Evolutionary conservation across 2,797 vertebrate species (phyloP), one percentile per base, ranked within the genome.

Genomic region (Pipistrellus kuhlii): DNA sequence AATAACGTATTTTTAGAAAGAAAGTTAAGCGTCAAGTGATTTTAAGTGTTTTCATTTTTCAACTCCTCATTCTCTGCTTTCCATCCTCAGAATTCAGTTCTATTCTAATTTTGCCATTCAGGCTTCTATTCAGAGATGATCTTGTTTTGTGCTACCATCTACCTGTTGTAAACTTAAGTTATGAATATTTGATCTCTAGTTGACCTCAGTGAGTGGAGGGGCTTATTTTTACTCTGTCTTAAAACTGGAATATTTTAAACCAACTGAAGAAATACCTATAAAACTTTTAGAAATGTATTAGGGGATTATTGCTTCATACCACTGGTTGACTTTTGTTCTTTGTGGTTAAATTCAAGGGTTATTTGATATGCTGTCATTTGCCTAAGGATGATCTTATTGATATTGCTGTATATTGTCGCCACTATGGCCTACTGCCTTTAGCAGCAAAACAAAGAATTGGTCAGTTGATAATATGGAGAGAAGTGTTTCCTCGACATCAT

Each of bases 391-490:
- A 99, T 97, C 99, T 99, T 25, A 96, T 99, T 96, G 99, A 99
- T 27, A 98, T 99, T 88, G 98, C 98, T 30, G 97, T 98, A n/a
- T 99, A 99, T 95, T 99, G 99, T 95, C 99, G 99, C 94, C 99
- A 99, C 96, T 98, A 99, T 96, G 98, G 99, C 85, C 98, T 99
- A 86, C 98, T 99, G 96, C 98, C 99, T 0, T 98, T 99, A 98
- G 98, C 98, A 11, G 98, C 99, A 0, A 99, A 99, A 93, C 98
- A 98, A 97, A 98, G 98, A 6, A 98, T 99, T 66, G 98, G 98
- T 48, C 99, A 99, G 97, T 96, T 99, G 95, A 98, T 99, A 97
- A 97, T 99, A 92, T 99, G 99, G 99, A 97, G 99, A 96, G 99
- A 99, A 96, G 99, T 99, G 48, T 99, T 99, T 95, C 99, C 99